Percentiles rank a stretch among this genome's conserved stretches.
phyloP scores from a whole-genome alignment of 64 coral and sea anemone genomes.

The Trachythela sp. region DNA sequence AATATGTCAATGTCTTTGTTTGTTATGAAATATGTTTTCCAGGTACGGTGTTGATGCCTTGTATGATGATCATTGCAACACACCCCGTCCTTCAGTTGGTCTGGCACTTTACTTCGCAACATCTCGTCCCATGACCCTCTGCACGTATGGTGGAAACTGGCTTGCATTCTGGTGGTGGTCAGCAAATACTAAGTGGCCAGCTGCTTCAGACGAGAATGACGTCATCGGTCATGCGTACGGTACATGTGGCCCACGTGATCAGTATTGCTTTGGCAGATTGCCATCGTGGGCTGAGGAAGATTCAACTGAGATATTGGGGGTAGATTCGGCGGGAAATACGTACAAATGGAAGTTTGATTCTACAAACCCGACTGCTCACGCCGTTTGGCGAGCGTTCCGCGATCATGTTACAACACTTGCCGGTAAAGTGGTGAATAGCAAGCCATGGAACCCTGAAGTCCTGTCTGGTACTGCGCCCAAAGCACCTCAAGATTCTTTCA shows the following conservation, averaged over 20 bases:
- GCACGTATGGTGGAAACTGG: conserved; percentile 31
- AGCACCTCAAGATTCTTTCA: too few species aligned
- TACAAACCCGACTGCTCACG: conserved; percentile 58
- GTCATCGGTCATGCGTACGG: conserved; percentile 52
- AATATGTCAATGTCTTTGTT: neutral
- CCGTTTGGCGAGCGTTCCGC: conserved; percentile 52
- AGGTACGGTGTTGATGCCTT: neutral
- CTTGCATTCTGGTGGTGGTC: conserved; percentile 59
- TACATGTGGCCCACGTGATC: conserved; percentile 27
- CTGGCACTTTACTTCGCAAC: neutral
- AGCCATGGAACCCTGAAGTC: too few species aligned
- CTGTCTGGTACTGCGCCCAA: too few species aligned
- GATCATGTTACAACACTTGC: conserved; percentile 23
- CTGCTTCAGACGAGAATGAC: conserved; percentile 36
- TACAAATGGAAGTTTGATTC: conserved; percentile 66
- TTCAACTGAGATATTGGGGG: conserved; percentile 39
- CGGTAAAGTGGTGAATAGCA: neutral
- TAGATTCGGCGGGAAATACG: conserved; percentile 46
- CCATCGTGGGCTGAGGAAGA: conserved; percentile 54
- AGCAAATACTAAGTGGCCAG: conserved; percentile 38
- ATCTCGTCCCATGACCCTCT: neutral
- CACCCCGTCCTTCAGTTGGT: neutral
- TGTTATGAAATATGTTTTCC: neutral
- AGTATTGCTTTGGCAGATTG: conserved; percentile 51
- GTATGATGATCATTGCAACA: neutral